Base-by-base conservation (phyloP, 2,888 invertebrate species). In the Ochropleura leucogaster region DNA sequence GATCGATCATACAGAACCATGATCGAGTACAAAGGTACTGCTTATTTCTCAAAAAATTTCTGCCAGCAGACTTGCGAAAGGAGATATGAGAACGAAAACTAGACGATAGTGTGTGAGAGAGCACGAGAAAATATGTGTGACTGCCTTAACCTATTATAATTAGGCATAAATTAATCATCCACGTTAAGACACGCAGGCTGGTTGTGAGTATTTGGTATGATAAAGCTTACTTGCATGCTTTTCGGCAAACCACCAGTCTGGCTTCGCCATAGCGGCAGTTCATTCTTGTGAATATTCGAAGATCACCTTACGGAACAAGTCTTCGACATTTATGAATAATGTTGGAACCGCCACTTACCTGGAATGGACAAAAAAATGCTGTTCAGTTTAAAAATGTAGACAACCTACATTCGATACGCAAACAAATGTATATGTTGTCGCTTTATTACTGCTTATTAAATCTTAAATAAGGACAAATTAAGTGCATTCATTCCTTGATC, bases 261-360 rank as follows among this genome's bases (percentile, higher is more conserved):
- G 30, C 10, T 16, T n/a, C 14, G 30, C 7, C 14, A n/a, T 7
- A 30, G 44, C 10, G n/a, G 30, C 14, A 10, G 14, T 30, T 14
- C 14, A 30, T 30, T 16, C 14, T 44, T 20, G 65, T 40, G 10
- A 18, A 4, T 44, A 53, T 44, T 14, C 0, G 16, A 47, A 20
- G 7, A 69, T 40, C n/a, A 69, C 16, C 47, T n/a, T 1, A 9
- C 14, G 18, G 4, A 9, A 44, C 7, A 47, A n/a, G 40, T 47
- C 10, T 47, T 60, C 0, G 16, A 44, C 5, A 14, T 18, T 16
- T 30, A n/a, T 4, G 51, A 16, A 30, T 18, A 8, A 5, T 16
- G 44, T 49, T 64, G 20, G 18, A 46, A 18, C 51, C 18, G 51
- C 44, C 65, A 75, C 60, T 75, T 53, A 75, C 75, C 75, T 75